Base-by-base conservation (phyloP, 2,888 invertebrate genomes). In the Habroteleia sp. region DNA sequence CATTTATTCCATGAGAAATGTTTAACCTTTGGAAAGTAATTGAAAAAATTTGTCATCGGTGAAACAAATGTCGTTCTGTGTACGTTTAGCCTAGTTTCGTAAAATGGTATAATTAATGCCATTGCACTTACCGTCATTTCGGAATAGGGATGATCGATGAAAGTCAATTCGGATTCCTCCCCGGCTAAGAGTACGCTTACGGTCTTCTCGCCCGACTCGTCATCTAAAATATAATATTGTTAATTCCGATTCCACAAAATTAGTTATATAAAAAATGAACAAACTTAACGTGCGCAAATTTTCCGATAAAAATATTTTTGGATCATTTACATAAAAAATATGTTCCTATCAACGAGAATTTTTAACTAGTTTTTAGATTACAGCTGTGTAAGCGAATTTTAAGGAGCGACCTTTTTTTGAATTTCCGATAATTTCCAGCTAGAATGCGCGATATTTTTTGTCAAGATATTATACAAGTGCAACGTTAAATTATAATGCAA, bases 181-280 rank as follows among this genome's bases (percentile, higher is more conserved):
- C 95, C 96, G 79, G 96, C 96, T 76, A 97, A 89, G 33, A 96
- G 89, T n/a, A 97, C 93, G n/a, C 95, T 95, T 16, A 97, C 96
- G 0, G 95, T 94, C 87, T 96, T 94, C 89, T 96, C 96, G 0
- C 96, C 96, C 81, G 96, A 96, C 89, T 96, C 96, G 85, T 96
- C 96, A 91, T 96, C 96, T 95, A 92, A 77, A 94, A 93, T 25
- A 76, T 16, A 71, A 29, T 29, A 39, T 37, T 29, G 20, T 63
- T 41, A 66, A 68, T 27, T 37, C 23, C 25, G 33, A 44, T 16
- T 44, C 6, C 58, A n/a, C 4, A 11, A 42, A 33, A 11, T 10
- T 17, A 27, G 1, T 56, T 13, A 25, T n/a, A 20, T 31, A 42
- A 56, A 31, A 56, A 41, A 23, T 23, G n/a, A n/a, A 31, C 3